Conservation (phyloP, 2,797 vertebrate species). For the Crax fasciolata region DNA sequence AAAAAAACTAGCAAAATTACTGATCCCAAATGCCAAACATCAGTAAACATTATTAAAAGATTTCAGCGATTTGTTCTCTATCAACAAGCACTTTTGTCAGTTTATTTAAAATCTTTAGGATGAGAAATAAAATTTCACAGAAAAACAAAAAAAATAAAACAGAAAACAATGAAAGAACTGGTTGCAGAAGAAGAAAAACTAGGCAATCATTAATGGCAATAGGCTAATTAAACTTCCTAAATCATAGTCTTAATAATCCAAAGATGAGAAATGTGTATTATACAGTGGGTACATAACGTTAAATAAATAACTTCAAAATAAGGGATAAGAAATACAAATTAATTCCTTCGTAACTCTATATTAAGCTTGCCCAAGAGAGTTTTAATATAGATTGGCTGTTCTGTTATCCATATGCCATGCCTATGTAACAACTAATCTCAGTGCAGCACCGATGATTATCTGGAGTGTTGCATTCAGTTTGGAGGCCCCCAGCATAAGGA, state of each 20-base stretch:
- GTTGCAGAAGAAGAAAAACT: background rate
- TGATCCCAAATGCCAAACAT: background rate
- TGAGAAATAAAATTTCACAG: background rate
- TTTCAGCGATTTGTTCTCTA: background rate
- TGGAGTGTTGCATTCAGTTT: background rate
- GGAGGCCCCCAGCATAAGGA: background rate
- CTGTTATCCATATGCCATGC: background rate
- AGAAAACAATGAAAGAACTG: background rate
- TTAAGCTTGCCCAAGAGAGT: background rate
- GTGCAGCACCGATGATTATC: background rate
- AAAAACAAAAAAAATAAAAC: background rate
- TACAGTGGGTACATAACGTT: accelerated
- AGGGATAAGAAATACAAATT: background rate
- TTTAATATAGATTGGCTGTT: background rate
- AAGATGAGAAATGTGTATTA: background rate
- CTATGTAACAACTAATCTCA: background rate
- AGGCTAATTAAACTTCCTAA: background rate
- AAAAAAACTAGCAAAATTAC: background rate
- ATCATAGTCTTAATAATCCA: background rate
- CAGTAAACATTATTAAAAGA: background rate
- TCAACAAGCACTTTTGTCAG: background rate
- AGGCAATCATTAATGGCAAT: background rate
- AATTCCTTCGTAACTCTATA: background rate
- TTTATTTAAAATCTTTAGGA: background rate
- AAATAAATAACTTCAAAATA: background rate